phyloP scores from a whole-genome alignment of 2,888 invertebrate genomes.

The Noctuana brunneofusca region DNA sequence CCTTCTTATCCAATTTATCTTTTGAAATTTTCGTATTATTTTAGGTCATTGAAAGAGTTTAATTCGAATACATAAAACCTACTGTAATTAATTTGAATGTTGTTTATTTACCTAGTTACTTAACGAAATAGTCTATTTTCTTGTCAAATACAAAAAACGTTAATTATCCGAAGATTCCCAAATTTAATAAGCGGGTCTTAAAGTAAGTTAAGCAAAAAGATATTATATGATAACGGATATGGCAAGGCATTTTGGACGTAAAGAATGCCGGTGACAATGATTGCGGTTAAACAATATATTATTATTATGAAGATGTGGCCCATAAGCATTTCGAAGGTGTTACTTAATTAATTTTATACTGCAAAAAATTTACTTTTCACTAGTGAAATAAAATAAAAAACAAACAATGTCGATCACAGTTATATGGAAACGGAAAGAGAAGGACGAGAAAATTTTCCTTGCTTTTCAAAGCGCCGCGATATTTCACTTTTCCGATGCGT shows the following conservation, averaged over 20 bases:
- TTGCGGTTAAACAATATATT: no score
- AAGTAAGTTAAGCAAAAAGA: no score
- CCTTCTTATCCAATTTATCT: neutral
- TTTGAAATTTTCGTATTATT: neutral
- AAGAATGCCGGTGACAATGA: no score
- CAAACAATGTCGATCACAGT: neutral
- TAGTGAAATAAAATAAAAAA: neutral
- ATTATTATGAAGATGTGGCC: no score
- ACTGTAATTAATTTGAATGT: neutral
- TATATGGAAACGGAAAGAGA: neutral
- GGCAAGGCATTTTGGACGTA: no score
- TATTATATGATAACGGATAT: no score
- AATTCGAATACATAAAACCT: neutral
- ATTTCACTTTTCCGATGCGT: constrained; percentile 33
- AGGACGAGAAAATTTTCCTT: neutral
- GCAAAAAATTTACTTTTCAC: neutral
- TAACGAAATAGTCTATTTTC: no score
- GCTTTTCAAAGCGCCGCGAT: constrained; percentile 18
- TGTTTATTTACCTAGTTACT: no score
- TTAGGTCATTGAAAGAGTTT: neutral
- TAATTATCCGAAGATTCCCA: no score
- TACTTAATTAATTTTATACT: neutral
- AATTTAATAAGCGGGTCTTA: no score
- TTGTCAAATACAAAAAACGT: no score
- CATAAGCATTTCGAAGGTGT: no score